Evolutionary conservation across 2,113 vertebrate species (phyloP), one percentile per base, ranked within the genome.

Genomic region (Hydropotes inermis): DNA sequence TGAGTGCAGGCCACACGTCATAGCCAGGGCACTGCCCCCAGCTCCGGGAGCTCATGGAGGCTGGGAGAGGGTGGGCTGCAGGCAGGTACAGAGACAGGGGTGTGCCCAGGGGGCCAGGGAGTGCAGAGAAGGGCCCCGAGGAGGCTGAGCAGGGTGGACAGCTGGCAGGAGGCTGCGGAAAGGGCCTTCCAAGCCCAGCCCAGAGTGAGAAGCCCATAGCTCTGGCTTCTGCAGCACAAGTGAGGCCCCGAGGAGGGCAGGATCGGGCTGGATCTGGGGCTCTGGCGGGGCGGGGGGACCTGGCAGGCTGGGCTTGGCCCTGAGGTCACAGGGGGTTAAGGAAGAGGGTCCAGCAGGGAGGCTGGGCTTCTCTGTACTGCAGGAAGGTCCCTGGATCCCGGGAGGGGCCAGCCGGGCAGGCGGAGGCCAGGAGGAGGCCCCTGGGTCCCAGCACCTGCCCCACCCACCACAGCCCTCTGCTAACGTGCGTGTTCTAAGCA

Each of bases 11-110:
- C 55, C 30, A 21, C 55, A 19, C 8, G 55, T 39, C 8, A 33
- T 5, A 33, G 78, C 67, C 6, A 3, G 50, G 30, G 33, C 45
- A 2, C 52, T 0, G 17, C 0, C 54, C 43, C 30, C 12, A 28
- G 58, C 58, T 27, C 36, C 8, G 4, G 36, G 39, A 74, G 45
- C 64, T 58, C 43, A 8, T 0, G 2, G 67, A 3, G 23, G 1
- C 25, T 19, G 27, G 79, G 25, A 6, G 17, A 7, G 52, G 0
- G 33, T 3, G 19, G 61, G 39, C 17, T 2, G 19, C 10, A 3
- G 47, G 30, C 10, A 57, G 52, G 55, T 50, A 19, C 2, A 12
- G 36, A 17, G 9, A 13, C 2, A 11, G 74, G 7, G 13, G 3
- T 7, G 7, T 5, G 17, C n/a, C 50, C 60, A 21, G 45, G 36